A percentile compares a stretch with the other conserved stretches of the same genome.
phyloP scores from a whole-genome alignment of 2,888 invertebrate species.

The Caenorhabditis parvicauda region DNA sequence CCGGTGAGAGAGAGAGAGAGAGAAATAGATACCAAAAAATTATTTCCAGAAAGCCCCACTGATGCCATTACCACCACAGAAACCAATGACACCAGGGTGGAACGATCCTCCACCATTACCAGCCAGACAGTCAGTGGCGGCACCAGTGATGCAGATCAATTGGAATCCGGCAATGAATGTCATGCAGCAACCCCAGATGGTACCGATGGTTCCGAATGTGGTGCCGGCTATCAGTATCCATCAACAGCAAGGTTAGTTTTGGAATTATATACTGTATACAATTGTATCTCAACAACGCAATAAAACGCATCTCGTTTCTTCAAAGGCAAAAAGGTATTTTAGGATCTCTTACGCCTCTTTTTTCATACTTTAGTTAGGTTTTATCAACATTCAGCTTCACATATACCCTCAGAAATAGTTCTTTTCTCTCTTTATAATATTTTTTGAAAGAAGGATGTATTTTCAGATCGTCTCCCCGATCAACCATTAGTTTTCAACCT shows the following conservation, averaged over 20 bases:
- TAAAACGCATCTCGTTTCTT: too few species aligned
- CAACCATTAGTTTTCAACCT: constrained; percentile 4
- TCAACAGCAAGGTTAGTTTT: too few species aligned
- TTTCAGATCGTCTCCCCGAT: constrained; percentile 4
- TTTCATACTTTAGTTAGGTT: too few species aligned
- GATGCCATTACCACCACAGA: constrained; percentile 14
- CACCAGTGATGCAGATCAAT: constrained; percentile 16
- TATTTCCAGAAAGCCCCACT: constrained; percentile 12
- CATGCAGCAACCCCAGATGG: not conserved
- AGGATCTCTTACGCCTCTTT: too few species aligned
- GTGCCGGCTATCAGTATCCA: too few species aligned
- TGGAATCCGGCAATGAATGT: constrained; percentile 15
- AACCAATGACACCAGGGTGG: constrained; percentile 20
- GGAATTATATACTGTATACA: too few species aligned
- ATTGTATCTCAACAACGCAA: too few species aligned
- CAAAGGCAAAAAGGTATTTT: too few species aligned
- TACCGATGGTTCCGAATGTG: constrained; percentile 6
- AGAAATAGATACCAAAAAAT: not conserved
- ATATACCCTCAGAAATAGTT: too few species aligned
- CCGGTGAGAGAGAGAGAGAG: constrained; percentile 2
- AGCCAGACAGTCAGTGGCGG: not conserved
- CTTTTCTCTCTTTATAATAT: too few species aligned
- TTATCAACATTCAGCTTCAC: too few species aligned
- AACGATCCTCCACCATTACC: constrained; percentile 24
- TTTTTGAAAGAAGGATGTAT: too few species aligned